Conservation (phyloP, 53 echinoderm and acorn worm species). For the Patiria pectinifera region DNA sequence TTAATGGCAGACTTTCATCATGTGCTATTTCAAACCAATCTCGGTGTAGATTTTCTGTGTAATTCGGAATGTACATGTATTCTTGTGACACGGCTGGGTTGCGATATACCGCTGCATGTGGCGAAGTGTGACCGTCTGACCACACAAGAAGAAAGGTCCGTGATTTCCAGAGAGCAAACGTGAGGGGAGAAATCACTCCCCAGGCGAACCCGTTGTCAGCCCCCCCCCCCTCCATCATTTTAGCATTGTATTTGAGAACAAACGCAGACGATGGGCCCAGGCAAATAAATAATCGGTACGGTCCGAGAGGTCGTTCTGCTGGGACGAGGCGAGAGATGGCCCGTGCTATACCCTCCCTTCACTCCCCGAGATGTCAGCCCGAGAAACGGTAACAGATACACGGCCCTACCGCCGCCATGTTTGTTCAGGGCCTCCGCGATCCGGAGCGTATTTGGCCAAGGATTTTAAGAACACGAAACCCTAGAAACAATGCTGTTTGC, state of each 20-base stretch:
- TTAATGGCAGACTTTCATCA: background rate
- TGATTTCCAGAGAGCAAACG: slow-evolving; percentile 22
- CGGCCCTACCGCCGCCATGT: slow-evolving; percentile 48
- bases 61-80: background rate
- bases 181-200: slow-evolving; percentile 56
- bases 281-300: slow-evolving; percentile 59
- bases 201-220: slow-evolving; percentile 16
- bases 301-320: background rate
- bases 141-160: background rate
- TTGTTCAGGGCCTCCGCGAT: slow-evolving; percentile 66
- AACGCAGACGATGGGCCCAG: slow-evolving; percentile 60
- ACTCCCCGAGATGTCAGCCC: slow-evolving; percentile 30
- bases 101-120: background rate
- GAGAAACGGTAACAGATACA: slow-evolving; percentile 50
- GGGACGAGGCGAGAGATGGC: background rate
- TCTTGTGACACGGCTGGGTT: background rate
- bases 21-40: background rate
- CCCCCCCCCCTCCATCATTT: slow-evolving; percentile 42
- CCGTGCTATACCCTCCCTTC: slow-evolving; percentile 21
- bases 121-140: background rate
- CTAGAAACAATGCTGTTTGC: slow-evolving; percentile 69
- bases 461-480: slow-evolving; percentile 74
- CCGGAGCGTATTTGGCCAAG: slow-evolving; percentile 70
- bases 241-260: slow-evolving; percentile 66
- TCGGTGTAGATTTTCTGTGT: background rate